Conservation (phyloP, 2,797 vertebrate species). For the Melanotaenia boesemani region DNA sequence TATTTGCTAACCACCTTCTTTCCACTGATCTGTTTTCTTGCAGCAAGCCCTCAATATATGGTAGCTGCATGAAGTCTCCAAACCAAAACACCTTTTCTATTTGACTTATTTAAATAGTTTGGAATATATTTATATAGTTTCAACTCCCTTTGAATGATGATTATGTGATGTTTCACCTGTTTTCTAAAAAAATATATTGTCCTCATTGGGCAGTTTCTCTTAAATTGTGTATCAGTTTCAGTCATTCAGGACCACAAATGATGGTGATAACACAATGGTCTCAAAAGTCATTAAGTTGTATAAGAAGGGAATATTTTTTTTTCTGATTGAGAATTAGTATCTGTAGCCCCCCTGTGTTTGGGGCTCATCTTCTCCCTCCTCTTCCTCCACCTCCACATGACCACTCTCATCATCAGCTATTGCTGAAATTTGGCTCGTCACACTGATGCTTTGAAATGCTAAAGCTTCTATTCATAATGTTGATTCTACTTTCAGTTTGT, state of each 20-base stretch:
- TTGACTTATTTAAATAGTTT: neutral
- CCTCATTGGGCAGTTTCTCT: neutral
- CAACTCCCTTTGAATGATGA: neutral
- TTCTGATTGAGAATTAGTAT: neutral
- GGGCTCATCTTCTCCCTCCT: neutral
- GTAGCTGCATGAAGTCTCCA: neutral
- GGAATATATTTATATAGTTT: neutral
- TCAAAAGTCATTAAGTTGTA: neutral
- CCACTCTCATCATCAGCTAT: conserved; percentile 13
- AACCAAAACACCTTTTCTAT: neutral
- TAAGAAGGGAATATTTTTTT: neutral
- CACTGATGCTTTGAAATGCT: conserved; percentile 21
- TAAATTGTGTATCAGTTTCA: neutral
- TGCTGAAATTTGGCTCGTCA: conserved; percentile 4
- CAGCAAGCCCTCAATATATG: too few species aligned
- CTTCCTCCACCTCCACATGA: conserved; percentile 10
- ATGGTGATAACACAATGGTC: neutral
- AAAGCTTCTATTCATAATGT: conserved; percentile 6
- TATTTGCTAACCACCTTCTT: too few species aligned
- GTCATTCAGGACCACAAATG: neutral
- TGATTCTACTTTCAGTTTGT: neutral
- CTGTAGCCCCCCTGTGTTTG: neutral
- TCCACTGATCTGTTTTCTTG: too few species aligned
- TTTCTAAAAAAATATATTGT: neutral
- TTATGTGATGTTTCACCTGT: neutral